A percentile compares a stretch with the other conserved stretches of the same genome.
Evolutionary conservation across 2,888 invertebrate species (phyloP).

Genomic region (Drosophila mettleri): DNA sequence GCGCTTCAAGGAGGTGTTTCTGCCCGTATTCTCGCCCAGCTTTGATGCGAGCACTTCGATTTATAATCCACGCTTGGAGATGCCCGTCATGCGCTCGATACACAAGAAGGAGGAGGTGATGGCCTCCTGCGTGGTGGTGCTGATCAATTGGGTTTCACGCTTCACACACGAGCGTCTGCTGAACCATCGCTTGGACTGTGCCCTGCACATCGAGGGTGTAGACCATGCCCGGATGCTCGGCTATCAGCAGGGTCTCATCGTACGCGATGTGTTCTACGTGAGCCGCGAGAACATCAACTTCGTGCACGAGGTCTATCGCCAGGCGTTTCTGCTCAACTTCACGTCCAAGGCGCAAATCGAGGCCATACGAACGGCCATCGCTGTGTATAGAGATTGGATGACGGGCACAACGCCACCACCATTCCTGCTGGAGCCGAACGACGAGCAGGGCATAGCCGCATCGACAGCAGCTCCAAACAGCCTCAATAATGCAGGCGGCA

Average conservation of each 20-base stretch:
- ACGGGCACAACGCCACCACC: slow-evolving; percentile 92
- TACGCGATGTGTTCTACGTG: slow-evolving; percentile 94
- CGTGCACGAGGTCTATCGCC: slow-evolving; percentile 96
- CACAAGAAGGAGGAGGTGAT: slow-evolving; percentile 89
- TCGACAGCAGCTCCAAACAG: slow-evolving; percentile 10
- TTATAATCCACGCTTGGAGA: slow-evolving; percentile 93
- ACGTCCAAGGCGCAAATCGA: slow-evolving; percentile 89
- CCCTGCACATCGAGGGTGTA: slow-evolving; percentile 82
- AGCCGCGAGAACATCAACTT: slow-evolving; percentile 97
- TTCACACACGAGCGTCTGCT: slow-evolving; percentile 90
- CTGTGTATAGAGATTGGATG: slow-evolving; percentile 98
- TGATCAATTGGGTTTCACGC: slow-evolving; percentile 95
- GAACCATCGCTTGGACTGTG: slow-evolving; percentile 81
- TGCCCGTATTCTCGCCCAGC: slow-evolving; percentile 95
- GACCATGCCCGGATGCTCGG: slow-evolving; percentile 82
- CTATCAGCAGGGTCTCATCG: slow-evolving; percentile 87
- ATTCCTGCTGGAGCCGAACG: slow-evolving; percentile 91
- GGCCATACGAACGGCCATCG: slow-evolving; percentile 94
- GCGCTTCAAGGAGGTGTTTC: slow-evolving; percentile 95
- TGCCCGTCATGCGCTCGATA: slow-evolving; percentile 88
- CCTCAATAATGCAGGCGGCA: slow-evolving; percentile 78
- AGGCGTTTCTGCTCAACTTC: slow-evolving; percentile 96
- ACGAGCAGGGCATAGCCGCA: slow-evolving; percentile 69
- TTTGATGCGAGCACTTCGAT: slow-evolving; percentile 92
- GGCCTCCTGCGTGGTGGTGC: slow-evolving; percentile 90